Evolutionary conservation across 2,113 vertebrate species (phyloP).

Genomic region (Pygoscelis antarcticus): DNA sequence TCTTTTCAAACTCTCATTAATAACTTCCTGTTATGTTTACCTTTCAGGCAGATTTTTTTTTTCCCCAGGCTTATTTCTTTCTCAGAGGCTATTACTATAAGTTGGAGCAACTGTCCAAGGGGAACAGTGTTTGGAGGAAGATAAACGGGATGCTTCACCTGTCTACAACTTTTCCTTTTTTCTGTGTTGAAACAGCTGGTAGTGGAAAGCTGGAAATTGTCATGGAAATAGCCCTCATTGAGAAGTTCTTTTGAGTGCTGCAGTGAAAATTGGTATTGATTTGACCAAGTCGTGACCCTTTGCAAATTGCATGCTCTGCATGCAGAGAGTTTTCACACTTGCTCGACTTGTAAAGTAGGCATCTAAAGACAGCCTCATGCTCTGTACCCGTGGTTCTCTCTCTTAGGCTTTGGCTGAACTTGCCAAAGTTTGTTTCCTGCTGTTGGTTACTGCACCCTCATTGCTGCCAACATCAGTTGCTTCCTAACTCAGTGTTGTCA

Average conservation of each 20-base stretch:
- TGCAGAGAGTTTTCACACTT: background rate
- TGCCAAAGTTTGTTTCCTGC: background rate
- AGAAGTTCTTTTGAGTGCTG: background rate
- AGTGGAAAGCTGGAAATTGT: background rate
- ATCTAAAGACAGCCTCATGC: background rate
- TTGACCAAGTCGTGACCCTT: conserved; percentile 22
- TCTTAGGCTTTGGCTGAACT: background rate
- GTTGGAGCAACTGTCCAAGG: background rate
- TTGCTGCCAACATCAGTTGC: background rate
- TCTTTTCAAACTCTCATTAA: background rate
- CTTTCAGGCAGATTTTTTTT: background rate
- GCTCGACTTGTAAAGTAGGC: background rate
- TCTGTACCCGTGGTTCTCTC: background rate
- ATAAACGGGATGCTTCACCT: background rate
- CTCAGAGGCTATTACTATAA: background rate
- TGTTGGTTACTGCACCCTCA: background rate
- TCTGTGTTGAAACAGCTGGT: background rate
- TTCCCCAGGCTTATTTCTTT: background rate
- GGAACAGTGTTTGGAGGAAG: background rate
- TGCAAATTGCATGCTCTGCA: background rate
- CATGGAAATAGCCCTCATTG: conserved; percentile 1
- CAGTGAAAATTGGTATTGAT: conserved; percentile 32
- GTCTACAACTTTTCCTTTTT: background rate
- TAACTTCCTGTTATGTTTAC: background rate
- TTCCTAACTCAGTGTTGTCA: background rate